Evolutionary conservation across 2,113 vertebrate species (phyloP), one percentile per base, ranked within the genome.

Genomic region (Urocynchramus pylzowi): DNA sequence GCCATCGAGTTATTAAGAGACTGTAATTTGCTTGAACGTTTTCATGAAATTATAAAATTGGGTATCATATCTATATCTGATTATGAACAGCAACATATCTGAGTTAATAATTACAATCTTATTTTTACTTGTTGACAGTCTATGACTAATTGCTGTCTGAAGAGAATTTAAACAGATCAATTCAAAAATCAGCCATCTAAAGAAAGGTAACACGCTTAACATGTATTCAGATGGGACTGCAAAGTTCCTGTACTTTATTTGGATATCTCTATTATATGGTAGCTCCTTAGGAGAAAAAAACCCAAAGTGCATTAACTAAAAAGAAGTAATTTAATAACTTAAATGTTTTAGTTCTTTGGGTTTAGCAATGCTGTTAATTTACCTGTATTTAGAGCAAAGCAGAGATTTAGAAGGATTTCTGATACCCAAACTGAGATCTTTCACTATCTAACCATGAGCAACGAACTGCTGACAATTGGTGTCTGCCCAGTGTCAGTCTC

Each of bases 91-190:
- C 52, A 95, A 78, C 61, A 39, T 75, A 93, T 83, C 68, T 35
- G 57, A 96, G 88, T 95, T 96, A 95, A 87, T 94, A 96, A 95
- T 94, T 93, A 77, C 49, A 84, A 87, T 60, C 96, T 90, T 94
- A 83, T 87, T 96, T 96, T 92, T 53, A 82, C 64, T 84, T 97
- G 92, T 96, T 96, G 92, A 93, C 92, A 96, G 69, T 82, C 82
- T 95, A 73, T 89, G 88, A 94, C 96, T 97, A 97, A 96, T 93
- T 96, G 69, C 73, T 89, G 73, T 96, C 92, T 95, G 80, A 96
- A 93, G 92, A 92, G 73, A 90, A 68, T 92, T 96, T 82, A 90
- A 95, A 84, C 61, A 95, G 60, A 92, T 92, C 88, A 94, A 71
- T 84, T 90, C 49, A 87, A 84, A 84, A 92, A 86, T 49, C 59